Base-by-base conservation (phyloP, 2,113 vertebrate species). In the Synchiropus splendidus region DNA sequence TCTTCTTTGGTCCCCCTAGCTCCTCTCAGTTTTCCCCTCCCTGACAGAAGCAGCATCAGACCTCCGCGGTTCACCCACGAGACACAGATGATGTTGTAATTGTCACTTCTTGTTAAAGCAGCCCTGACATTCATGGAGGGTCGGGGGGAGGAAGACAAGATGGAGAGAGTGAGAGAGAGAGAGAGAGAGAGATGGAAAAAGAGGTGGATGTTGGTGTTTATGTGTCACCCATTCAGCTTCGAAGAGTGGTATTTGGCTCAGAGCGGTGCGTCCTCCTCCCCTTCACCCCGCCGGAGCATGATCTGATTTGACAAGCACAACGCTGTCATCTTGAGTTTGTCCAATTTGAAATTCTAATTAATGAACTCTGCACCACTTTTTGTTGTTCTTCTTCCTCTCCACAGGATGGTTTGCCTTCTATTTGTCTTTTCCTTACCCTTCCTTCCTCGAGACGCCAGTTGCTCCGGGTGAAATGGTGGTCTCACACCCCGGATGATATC, bases 321-420 rank as follows among this genome's bases (percentile, higher is more conserved):
- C 51, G 62, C 80, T 85, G 86, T 86, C 82, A 80, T 83, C 77
- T 83, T 77, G 57, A 75, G 70, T 86, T 83, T 79, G 78, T 86
- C 83, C 75, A 68, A 84, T 83, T 83, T 84, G 74, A 84, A 85
- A 82, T 80, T 86, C 74, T 83, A 86, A 86, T 86, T 86, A 83
- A 82, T 77, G 79, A 80, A 85, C 82, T 81, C 60, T 18, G 55
- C 58, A 67, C 77, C 77, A 79, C 77, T 75, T 79, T 77, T 58
- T 42, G 57, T 61, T 53, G 53, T 45, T 36, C 39, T 54, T 61
- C 45, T 55, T 50, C 56, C 41, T 58, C 50, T 37, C 71, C 49
- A 43, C 5, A 18, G 67, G 63, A 67, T 53, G 54, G 38, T 77
- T 77, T 55, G 70, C 59, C 64, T 77, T 79, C 56, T 68, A 50